These are phyloP conservation scores for Diploptera punctata DNA, from an alignment of 2,888 invertebrate genomes.

Conservation along the genomic window DNA sequence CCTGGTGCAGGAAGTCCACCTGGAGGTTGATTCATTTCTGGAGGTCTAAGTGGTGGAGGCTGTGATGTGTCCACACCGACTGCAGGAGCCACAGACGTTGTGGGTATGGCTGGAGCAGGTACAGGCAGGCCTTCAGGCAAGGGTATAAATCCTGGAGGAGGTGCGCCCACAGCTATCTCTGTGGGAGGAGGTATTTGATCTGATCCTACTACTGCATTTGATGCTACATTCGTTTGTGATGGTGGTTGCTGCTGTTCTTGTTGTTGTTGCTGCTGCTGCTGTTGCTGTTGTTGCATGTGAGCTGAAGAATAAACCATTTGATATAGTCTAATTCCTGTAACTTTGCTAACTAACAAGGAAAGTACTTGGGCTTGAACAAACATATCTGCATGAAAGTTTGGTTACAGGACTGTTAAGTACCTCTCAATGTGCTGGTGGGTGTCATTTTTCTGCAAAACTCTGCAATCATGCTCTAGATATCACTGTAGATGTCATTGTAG, in stretches of 20 bases:
- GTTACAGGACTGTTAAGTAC: too few relatives aligned
- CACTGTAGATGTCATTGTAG: too few relatives aligned
- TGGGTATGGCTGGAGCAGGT: slow-evolving; percentile 38
- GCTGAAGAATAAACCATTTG: slow-evolving; percentile 43
- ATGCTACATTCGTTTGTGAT: slow-evolving; percentile 18
- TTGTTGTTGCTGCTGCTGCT: slow-evolving; percentile 40
- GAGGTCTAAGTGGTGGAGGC: slow-evolving; percentile 57
- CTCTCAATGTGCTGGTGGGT: too few relatives aligned
- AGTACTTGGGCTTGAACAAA: too few relatives aligned
- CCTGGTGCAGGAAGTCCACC: slow-evolving; percentile 26
- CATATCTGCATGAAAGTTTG: too few relatives aligned
- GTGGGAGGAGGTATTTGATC: slow-evolving; percentile 45
- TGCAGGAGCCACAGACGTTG: slow-evolving; percentile 46
- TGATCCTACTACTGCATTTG: slow-evolving; percentile 30
- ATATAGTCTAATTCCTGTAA: too few relatives aligned
- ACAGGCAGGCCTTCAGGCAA: slow-evolving; percentile 47
- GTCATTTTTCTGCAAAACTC: too few relatives aligned
- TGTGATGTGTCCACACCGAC: slow-evolving; percentile 64
- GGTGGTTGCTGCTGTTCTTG: slow-evolving; percentile 31
- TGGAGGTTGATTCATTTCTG: slow-evolving; percentile 13
- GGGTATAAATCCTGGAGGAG: slow-evolving; percentile 48
- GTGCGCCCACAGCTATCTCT: slow-evolving; percentile 43
- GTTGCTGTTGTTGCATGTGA: slow-evolving; percentile 48
- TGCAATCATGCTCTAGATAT: too few relatives aligned
- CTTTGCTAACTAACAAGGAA: too few relatives aligned